Evolutionary conservation across 2,113 vertebrate species (phyloP).

Genomic region (Bubo blakistoni): DNA sequence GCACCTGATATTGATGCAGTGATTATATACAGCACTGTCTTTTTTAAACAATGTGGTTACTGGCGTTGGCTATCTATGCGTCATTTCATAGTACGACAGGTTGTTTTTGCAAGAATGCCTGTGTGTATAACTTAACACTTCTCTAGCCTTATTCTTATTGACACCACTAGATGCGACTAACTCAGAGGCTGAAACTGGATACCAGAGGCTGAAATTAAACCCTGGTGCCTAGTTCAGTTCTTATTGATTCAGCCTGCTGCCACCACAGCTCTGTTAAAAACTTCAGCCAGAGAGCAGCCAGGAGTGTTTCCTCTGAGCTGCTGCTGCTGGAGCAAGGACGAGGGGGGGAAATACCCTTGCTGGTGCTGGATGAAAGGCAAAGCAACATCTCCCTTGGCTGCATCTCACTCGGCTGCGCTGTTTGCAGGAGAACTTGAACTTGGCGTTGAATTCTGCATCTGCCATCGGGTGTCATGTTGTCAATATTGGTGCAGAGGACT

Average conservation of each 20-base stretch:
- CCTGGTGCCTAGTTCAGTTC: not conserved
- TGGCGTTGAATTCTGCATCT: slow-evolving; percentile 95
- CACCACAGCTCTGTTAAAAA: not conserved
- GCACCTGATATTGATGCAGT: rapidly evolving
- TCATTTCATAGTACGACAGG: not conserved
- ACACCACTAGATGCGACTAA: not conserved
- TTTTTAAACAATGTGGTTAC: not conserved
- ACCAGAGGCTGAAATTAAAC: slow-evolving; percentile 54
- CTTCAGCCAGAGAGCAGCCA: rapidly evolving
- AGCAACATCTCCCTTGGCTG: not conserved
- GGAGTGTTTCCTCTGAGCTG: rapidly evolving
- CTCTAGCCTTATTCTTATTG: not conserved
- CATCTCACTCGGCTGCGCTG: not conserved
- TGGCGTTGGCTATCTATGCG: not conserved
- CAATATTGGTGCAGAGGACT: slow-evolving; percentile 93
- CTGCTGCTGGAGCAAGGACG: not conserved
- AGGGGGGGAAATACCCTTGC: not conserved
- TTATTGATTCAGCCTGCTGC: not conserved
- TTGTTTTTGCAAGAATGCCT: not conserved
- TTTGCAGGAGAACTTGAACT: slow-evolving; percentile 92
- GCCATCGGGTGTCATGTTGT: slow-evolving; percentile 98
- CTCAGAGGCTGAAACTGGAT: slow-evolving; percentile 29
- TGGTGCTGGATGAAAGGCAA: not conserved
- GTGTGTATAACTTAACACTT: not conserved
- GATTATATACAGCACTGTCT: not conserved